Evolutionary conservation across 1,140 invertebrate species (phyloP).

Genomic region (Sarcophaga peregrina): DNA sequence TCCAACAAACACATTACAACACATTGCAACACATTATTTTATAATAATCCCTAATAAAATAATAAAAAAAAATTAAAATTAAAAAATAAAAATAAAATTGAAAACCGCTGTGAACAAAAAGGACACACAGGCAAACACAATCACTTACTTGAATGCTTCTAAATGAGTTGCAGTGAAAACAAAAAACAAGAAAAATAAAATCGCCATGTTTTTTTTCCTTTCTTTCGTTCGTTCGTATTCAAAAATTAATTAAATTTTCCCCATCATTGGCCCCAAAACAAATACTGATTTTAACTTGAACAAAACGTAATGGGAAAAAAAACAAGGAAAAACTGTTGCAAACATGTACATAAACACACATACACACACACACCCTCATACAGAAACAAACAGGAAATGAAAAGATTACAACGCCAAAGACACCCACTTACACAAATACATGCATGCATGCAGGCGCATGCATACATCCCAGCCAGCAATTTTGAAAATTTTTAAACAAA

Average conservation of each 20-base stretch:
- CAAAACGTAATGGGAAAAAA: background rate
- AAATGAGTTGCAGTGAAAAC: too few relatives aligned
- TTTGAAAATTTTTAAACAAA: too few relatives aligned
- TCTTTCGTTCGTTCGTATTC: background rate
- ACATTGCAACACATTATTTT: background rate
- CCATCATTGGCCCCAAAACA: background rate
- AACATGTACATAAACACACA: background rate
- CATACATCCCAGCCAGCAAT: too few relatives aligned
- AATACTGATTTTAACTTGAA: background rate
- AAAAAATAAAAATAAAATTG: too few relatives aligned
- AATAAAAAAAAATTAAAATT: background rate
- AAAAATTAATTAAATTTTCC: conserved; percentile 7
- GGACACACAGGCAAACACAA: background rate
- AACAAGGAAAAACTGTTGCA: background rate
- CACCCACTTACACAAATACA: background rate
- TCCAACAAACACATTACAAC: background rate
- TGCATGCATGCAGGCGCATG: too few relatives aligned
- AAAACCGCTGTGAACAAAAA: too few relatives aligned
- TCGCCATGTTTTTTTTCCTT: too few relatives aligned
- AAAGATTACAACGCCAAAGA: background rate
- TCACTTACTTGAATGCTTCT: too few relatives aligned
- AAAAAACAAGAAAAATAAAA: too few relatives aligned
- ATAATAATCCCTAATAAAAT: background rate
- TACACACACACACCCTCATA: too few relatives aligned
- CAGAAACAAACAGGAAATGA: too few relatives aligned